These are phyloP conservation scores for Stenodera caucasica DNA, from an alignment of 2,888 invertebrate genomes.

Conservation along the genomic window DNA sequence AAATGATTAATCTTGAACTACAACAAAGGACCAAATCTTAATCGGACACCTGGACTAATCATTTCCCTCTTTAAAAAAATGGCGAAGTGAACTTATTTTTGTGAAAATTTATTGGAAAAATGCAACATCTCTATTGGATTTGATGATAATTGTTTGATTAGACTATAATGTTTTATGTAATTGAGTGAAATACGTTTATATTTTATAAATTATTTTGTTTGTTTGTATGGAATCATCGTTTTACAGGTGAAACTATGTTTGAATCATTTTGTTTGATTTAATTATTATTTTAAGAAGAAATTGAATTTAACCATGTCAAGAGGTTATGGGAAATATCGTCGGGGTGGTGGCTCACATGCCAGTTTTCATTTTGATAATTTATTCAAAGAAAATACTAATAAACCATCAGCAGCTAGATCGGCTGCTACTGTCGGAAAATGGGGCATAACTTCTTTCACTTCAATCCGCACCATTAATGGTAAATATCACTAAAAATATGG, in stretches of 20 bases:
- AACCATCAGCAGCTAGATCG: constrained; percentile 84
- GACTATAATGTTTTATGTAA: background rate
- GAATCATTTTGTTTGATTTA: background rate
- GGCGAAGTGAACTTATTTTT: constrained; percentile 27
- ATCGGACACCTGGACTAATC: constrained; percentile 1
- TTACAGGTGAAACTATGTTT: background rate
- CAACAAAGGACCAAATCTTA: background rate
- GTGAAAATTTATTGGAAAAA: constrained; percentile 9
- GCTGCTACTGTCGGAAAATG: constrained; percentile 92
- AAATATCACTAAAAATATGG: no score
- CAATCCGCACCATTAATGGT: constrained; percentile 80
- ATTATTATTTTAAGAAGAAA: background rate
- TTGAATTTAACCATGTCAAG: constrained; percentile 50
- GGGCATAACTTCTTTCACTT: constrained; percentile 93
- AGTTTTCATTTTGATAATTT: constrained; percentile 68
- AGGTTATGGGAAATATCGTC: constrained; percentile 57
- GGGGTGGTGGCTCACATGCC: constrained; percentile 54
- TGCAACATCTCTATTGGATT: background rate
- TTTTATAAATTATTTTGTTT: background rate
- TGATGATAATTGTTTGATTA: background rate
- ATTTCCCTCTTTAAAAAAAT: constrained; percentile 19
- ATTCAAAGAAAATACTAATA: constrained; percentile 78
- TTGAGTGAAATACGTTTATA: background rate
- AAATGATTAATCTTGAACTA: background rate
- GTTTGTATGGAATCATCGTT: background rate